These are phyloP conservation scores for Gambusia yucatana DNA, from an alignment of 2,797 vertebrate genomes.

Conservation along the genomic window DNA sequence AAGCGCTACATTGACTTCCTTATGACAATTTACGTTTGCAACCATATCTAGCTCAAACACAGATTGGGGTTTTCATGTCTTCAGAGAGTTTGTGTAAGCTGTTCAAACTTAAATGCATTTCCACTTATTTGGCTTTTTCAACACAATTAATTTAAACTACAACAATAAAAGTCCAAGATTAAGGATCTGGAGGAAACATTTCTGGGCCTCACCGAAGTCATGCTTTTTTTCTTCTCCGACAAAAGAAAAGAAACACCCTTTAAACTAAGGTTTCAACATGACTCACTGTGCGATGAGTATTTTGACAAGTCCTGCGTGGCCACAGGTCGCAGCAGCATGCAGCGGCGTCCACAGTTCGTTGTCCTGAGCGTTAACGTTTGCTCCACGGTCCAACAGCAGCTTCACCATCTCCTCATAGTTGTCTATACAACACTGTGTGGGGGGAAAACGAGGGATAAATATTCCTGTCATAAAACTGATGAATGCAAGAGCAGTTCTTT, in stretches of 20 bases:
- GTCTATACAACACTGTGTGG: constrained; percentile 94
- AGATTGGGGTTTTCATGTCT: not conserved
- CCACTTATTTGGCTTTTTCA: not conserved
- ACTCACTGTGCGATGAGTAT: constrained; percentile 94
- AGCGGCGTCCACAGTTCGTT: constrained; percentile 97
- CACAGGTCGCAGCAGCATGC: constrained; percentile 95
- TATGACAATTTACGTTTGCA: not conserved
- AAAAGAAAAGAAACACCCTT: not conserved
- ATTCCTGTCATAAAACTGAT: not conserved
- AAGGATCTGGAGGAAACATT: not conserved
- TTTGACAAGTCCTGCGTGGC: constrained; percentile 94
- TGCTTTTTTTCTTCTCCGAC: not conserved
- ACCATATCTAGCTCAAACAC: not conserved
- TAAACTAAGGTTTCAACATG: not conserved
- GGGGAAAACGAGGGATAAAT: not conserved
- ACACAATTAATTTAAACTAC: not conserved
- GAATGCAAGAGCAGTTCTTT: not conserved
- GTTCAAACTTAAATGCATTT: not conserved
- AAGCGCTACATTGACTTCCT: not conserved
- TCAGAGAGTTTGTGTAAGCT: not conserved
- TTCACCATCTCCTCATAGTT: constrained; percentile 98
- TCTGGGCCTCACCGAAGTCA: not conserved
- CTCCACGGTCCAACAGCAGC: constrained; percentile 90
- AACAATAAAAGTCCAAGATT: not conserved
- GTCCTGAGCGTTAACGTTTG: constrained; percentile 93